Evolutionary conservation across 2,113 vertebrate genomes (phyloP).

Genomic region (Sphaerodactylus townsendi): DNA sequence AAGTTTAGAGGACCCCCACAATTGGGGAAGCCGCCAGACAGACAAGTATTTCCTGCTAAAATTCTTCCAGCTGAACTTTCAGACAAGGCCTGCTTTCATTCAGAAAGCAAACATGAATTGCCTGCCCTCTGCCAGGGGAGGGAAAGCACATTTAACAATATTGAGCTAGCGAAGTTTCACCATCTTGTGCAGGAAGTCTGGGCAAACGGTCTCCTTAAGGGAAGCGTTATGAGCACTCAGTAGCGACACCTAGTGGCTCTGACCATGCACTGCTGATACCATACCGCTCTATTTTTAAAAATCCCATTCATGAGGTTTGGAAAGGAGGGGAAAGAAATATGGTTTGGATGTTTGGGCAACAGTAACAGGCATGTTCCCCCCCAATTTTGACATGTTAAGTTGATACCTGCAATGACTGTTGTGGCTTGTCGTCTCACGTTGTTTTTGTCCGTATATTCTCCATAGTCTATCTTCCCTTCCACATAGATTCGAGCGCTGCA

Average conservation of each 20-base stretch:
- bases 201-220: not conserved
- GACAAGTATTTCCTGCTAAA: not conserved
- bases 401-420: conserved; percentile 93
- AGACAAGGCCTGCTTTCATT: not conserved
- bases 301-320: not conserved
- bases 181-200: not conserved
- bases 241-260: conserved; percentile 13
- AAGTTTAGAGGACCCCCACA: not conserved
- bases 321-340: not conserved
- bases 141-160: not conserved
- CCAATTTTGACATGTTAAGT: not conserved
- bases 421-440: conserved; percentile 93
- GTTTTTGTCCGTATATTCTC: conserved; percentile 95
- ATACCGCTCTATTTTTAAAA: not conserved
- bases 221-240: not conserved
- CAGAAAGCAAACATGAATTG: not conserved
- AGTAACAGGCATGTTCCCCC: not conserved
- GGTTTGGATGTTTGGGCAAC: not conserved
- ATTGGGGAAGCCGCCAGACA: not conserved
- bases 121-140: not conserved
- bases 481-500: conserved; percentile 86
- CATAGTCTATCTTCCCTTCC: conserved; percentile 96
- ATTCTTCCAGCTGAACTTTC: not conserved
- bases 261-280: not conserved
- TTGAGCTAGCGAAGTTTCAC: not conserved